Base-by-base conservation (phyloP, 53 echinoderm and acorn worm species). In the Echinarachnius parma region DNA sequence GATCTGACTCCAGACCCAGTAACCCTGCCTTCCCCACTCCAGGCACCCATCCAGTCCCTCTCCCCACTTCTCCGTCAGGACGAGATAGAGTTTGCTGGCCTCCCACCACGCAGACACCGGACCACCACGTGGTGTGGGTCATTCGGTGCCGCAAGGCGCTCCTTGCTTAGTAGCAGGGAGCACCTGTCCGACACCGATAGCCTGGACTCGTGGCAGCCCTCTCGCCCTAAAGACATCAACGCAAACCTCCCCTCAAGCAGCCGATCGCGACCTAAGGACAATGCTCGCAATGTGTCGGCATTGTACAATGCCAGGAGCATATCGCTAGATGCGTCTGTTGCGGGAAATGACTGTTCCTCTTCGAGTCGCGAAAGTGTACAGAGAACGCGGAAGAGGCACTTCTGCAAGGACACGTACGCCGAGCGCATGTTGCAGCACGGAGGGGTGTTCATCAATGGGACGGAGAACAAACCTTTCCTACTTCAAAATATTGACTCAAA, bases 391-490 rank as follows among this genome's bases (percentile, higher is more conserved):
- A 72, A 56, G 56, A 55, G 57, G 35, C 74, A 72, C 57, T 56
- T 37, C 36, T 72, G 57, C 36, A 72, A 72, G 37, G 74, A 72
- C 20, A 56, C 56, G 28, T 72, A 72, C 19, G 74, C 74, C 10
- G 74, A 72, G 74, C 74, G 74, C 27, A 72, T 72, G 74, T 42
- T 72, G 57, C 56, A 72, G 74, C 74, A 72, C 35, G 74, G 74
- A 30, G 74, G 74, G 24, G 74, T 72, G 28, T 72, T 72, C 44
- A 72, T 72, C 56, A 72, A 57, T 21, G 74, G 74, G 1, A 72
- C 74, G 36, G 74, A 55, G 55, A 72, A 56, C 74, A 72, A 72
- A 37, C 74, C 74, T 27, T 72, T 72, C 57, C 42, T 72, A 28
- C 57, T 72, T 36, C 74, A 72, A 39, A 57, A 72, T 9, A 42